A percentile compares a stretch with the other conserved stretches of the same genome.
phyloP scores from a whole-genome alignment of 2,888 invertebrate genomes.

The Argyresthia goedartella region DNA sequence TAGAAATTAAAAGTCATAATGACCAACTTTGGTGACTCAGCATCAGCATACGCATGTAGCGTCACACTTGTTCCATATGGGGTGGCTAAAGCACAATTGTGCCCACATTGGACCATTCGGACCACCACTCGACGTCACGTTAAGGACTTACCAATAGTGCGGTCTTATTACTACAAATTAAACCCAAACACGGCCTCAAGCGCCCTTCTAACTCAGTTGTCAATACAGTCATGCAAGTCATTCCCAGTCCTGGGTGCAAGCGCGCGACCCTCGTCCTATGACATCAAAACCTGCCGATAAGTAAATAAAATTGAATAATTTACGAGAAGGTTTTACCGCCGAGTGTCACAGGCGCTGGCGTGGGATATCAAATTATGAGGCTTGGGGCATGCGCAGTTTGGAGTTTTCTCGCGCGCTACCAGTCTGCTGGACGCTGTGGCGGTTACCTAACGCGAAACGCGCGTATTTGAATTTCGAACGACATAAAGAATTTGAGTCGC shows the following conservation, averaged over 20 bases:
- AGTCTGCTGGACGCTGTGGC: conserved; percentile 49
- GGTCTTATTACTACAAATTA: no score
- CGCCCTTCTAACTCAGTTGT: background rate
- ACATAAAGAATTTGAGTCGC: background rate
- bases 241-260: conserved; percentile 2
- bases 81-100: background rate
- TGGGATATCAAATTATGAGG: conserved; percentile 65
- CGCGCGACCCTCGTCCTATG: conserved; percentile 25
- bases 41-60: no score
- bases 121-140: background rate
- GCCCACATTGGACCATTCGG: background rate
- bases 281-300: conserved; percentile 37
- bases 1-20: no score
- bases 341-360: conserved; percentile 61
- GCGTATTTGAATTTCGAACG: conserved; percentile 28
- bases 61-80: no score
- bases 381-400: conserved; percentile 47
- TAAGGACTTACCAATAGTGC: background rate
- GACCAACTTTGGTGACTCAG: no score
- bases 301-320: conserved; percentile 63
- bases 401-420: conserved; percentile 29
- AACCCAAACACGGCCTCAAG: no score
- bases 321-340: conserved; percentile 57
- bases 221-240: background rate
- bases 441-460: conserved; percentile 40